Conservation (phyloP, 2,888 invertebrate genomes). For the Endotricha flammealis region DNA sequence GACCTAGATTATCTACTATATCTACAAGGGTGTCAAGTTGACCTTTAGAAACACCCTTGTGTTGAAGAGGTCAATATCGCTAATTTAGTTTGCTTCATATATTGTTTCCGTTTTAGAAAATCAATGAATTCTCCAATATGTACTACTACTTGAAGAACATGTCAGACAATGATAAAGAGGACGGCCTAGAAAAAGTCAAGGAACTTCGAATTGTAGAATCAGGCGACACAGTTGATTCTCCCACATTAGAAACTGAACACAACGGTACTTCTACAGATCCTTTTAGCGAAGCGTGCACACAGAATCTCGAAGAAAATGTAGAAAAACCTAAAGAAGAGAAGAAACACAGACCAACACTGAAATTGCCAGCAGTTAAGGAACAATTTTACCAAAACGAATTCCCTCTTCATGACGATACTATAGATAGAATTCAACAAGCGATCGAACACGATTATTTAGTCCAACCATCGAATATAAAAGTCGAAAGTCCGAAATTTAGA, state of each 20-base stretch:
- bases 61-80: background rate
- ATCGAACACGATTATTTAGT: conserved; percentile 78
- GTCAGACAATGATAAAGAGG: conserved; percentile 78
- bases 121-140: conserved; percentile 91
- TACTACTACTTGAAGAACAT: conserved; percentile 91
- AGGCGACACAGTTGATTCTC: conserved; percentile 62
- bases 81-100: background rate
- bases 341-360: conserved; percentile 68
- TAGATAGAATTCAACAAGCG: conserved; percentile 66
- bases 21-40: no score
- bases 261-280: conserved; percentile 46
- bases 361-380: conserved; percentile 61
- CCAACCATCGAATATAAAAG: conserved; percentile 81
- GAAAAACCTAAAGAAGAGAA: conserved; percentile 37
- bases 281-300: conserved; percentile 70
- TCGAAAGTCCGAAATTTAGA: conserved; percentile 68
- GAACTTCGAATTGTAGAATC: conserved; percentile 62
- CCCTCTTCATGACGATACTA: conserved; percentile 45
- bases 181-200: conserved; percentile 63
- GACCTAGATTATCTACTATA: no score
- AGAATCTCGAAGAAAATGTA: conserved; percentile 56
- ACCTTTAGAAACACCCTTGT: no score
- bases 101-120: conserved; percentile 80
- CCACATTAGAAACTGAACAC: conserved; percentile 30
- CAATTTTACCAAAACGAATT: conserved; percentile 74